Evolutionary conservation across 2,888 invertebrate genomes (phyloP).

Genomic region (Acronicta alni): DNA sequence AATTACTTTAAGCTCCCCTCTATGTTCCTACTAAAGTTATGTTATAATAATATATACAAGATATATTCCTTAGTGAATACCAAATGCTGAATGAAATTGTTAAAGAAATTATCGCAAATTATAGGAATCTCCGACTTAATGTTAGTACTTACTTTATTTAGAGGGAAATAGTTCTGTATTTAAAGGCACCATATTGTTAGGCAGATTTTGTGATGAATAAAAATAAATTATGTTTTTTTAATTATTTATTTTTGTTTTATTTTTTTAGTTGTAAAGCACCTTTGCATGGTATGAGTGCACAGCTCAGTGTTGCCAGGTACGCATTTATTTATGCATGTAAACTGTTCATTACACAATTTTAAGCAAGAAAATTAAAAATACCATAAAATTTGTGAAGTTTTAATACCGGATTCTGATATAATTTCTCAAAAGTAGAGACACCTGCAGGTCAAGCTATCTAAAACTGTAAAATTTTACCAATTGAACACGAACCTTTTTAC

Average conservation of each 20-base stretch:
- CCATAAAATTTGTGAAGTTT: background rate
- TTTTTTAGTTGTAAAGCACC: slow-evolving; percentile 81
- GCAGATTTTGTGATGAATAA: slow-evolving; percentile 77
- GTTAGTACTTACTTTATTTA: slow-evolving; percentile 87
- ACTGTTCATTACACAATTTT: slow-evolving; percentile 35
- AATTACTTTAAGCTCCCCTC: slow-evolving; percentile 70
- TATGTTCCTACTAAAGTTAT: slow-evolving; percentile 75
- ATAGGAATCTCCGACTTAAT: slow-evolving; percentile 86
- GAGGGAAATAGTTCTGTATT: slow-evolving; percentile 75
- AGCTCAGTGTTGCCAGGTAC: slow-evolving; percentile 65
- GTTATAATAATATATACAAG: slow-evolving; percentile 44
- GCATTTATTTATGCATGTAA: slow-evolving; percentile 60
- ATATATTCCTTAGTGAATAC: slow-evolving; percentile 53
- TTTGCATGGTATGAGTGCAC: slow-evolving; percentile 72
- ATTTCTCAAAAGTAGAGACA: too few species aligned
- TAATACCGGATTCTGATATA: too few species aligned
- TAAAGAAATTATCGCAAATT: slow-evolving; percentile 52
- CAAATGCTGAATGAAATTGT: slow-evolving; percentile 54
- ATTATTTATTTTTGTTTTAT: slow-evolving; percentile 81
- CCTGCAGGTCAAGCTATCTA: too few species aligned
- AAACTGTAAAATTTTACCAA: too few species aligned
- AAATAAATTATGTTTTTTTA: slow-evolving; percentile 84
- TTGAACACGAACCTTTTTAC: too few species aligned
- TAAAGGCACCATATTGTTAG: slow-evolving; percentile 73
- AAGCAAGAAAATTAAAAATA: slow-evolving; percentile 8